phyloP scores from a whole-genome alignment of 1,140 invertebrate genomes.

The Sogatella furcifera region DNA sequence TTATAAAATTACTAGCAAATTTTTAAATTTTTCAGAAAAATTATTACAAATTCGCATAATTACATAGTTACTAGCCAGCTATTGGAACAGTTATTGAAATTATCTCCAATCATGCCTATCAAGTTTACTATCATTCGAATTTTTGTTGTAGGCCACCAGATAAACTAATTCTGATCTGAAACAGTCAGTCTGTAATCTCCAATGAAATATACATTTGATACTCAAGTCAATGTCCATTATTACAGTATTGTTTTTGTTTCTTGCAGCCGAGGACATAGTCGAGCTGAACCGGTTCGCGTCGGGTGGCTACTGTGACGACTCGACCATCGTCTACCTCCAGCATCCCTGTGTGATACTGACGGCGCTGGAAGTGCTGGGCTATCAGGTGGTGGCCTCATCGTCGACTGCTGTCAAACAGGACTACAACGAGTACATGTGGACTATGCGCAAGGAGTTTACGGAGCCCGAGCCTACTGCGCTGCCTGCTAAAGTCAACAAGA shows the following conservation, averaged over 20 bases:
- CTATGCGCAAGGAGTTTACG: slow-evolving; percentile 76
- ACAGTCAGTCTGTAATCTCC: too few species aligned
- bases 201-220: too few species aligned
- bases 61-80: too few species aligned
- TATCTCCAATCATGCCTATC: too few species aligned
- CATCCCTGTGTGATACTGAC: slow-evolving; percentile 78
- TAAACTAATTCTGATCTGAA: too few species aligned
- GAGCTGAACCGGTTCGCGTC: slow-evolving; percentile 66
- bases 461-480: slow-evolving; percentile 51
- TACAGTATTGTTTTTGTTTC: background rate
- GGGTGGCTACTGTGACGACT: slow-evolving; percentile 65
- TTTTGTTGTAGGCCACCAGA: too few species aligned
- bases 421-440: slow-evolving; percentile 85
- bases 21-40: too few species aligned
- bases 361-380: slow-evolving; percentile 72
- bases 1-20: too few species aligned
- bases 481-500: background rate
- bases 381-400: slow-evolving; percentile 74
- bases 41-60: too few species aligned
- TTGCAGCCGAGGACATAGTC: slow-evolving; percentile 62
- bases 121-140: too few species aligned
- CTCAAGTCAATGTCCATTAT: too few species aligned
- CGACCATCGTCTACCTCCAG: slow-evolving; percentile 70
- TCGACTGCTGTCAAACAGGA: slow-evolving; percentile 75
- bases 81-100: too few species aligned